These are phyloP conservation scores for Machaerirhynchus nigripectus DNA, from an alignment of 2,113 vertebrate genomes.

Conservation along the genomic window DNA sequence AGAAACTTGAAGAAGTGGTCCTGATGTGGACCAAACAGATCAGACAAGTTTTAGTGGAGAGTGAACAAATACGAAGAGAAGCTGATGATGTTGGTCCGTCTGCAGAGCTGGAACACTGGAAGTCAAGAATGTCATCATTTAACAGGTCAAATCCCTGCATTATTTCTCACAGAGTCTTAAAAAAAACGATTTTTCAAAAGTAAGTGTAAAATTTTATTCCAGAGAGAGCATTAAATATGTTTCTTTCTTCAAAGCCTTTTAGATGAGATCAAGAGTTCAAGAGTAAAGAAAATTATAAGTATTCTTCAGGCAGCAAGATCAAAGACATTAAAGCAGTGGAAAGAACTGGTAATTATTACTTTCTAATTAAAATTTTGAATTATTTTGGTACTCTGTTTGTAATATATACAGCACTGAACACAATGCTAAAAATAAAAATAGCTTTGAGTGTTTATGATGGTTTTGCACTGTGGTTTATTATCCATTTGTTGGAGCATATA, in stretches of 20 bases:
- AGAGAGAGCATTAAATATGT: neutral
- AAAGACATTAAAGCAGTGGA: slow-evolving; percentile 75
- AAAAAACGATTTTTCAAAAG: neutral
- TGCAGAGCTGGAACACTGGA: slow-evolving; percentile 82
- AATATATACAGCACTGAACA: neutral
- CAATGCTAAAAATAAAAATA: neutral
- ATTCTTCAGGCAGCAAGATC: slow-evolving; percentile 81
- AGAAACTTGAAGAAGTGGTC: slow-evolving; percentile 73
- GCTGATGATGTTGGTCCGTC: slow-evolving; percentile 77
- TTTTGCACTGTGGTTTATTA: neutral
- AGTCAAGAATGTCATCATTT: slow-evolving; percentile 78
- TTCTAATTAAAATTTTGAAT: neutral
- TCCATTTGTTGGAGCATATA: neutral
- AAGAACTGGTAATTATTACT: slow-evolving; percentile 74
- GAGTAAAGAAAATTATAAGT: slow-evolving; percentile 79
- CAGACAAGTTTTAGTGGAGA: slow-evolving; percentile 75
- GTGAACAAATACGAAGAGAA: slow-evolving; percentile 83
- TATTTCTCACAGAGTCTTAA: neutral
- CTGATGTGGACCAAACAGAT: slow-evolving; percentile 79
- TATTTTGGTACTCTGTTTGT: neutral
- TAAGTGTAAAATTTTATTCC: neutral
- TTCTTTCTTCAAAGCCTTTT: slow-evolving; percentile 73
- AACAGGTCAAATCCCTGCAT: slow-evolving; percentile 69
- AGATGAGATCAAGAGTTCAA: slow-evolving; percentile 79
- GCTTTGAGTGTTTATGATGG: neutral